phyloP scores from a whole-genome alignment of 2,888 invertebrate genomes.

The Thymelicus acteon region DNA sequence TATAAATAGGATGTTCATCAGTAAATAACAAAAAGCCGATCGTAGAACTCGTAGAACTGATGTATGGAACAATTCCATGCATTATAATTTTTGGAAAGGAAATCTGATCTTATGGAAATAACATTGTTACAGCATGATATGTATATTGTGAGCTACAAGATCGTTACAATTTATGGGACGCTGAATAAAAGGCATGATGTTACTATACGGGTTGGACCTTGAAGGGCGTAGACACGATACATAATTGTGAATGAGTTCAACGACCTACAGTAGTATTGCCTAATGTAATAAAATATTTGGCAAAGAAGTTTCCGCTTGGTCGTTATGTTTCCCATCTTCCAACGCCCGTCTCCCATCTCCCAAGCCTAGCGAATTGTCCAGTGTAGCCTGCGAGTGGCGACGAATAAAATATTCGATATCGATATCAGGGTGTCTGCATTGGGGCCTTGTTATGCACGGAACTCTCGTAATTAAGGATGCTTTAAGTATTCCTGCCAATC shows the following conservation, averaged over 20 bases:
- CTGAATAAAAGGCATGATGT: conserved; percentile 9
- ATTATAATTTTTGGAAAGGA: neutral
- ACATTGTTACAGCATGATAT: neutral
- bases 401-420: conserved; percentile 2
- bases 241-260: conserved; percentile 20
- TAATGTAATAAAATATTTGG: conserved; percentile 34
- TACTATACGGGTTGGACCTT: conserved; percentile 10
- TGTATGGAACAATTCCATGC: neutral
- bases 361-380: conserved; percentile 7
- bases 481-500: no score
- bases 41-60: neutral
- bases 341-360: neutral
- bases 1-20: no score
- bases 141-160: neutral
- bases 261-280: conserved; percentile 17
- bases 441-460: no score
- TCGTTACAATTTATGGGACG: conserved; percentile 23
- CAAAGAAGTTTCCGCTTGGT: conserved; percentile 27
- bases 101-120: neutral
- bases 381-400: neutral
- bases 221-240: conserved; percentile 24
- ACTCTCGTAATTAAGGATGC: no score
- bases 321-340: conserved; percentile 10
- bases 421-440: neutral
- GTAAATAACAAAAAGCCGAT: no score